phyloP scores from a whole-genome alignment of 2,888 invertebrate species.

The Ganaspis brasiliensis region DNA sequence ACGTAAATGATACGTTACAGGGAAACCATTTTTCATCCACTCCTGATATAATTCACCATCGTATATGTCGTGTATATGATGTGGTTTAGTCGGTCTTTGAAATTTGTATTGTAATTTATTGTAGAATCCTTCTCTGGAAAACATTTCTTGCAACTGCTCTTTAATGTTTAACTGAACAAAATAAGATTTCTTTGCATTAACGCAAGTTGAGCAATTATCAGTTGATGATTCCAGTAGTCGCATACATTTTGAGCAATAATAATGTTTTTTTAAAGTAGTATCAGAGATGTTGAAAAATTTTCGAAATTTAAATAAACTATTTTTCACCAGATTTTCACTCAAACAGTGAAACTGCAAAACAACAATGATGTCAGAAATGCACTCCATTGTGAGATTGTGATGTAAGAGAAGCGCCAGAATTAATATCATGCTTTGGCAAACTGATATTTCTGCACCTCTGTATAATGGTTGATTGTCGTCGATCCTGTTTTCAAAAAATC shows the following conservation, averaged over 20 bases:
- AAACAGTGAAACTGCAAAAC: constrained; percentile 44
- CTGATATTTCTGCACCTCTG: background rate
- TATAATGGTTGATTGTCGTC: background rate
- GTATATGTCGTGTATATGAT: constrained; percentile 33
- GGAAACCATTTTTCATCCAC: constrained; percentile 12
- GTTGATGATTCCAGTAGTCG: constrained; percentile 33
- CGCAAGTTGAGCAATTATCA: constrained; percentile 45
- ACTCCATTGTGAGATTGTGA: constrained; percentile 15
- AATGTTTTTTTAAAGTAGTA: constrained; percentile 42
- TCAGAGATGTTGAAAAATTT: constrained; percentile 32
- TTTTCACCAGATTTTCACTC: background rate
- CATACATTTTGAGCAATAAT: constrained; percentile 50
- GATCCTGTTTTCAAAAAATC: too few species aligned
- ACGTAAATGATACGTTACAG: constrained; percentile 31
- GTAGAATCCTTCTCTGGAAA: constrained; percentile 26
- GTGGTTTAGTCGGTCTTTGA: too few species aligned
- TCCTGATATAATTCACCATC: constrained; percentile 27
- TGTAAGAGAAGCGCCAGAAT: constrained; percentile 1
- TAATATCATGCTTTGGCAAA: background rate
- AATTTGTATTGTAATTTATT: too few species aligned
- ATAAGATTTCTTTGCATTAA: constrained; percentile 39
- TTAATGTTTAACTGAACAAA: constrained; percentile 40
- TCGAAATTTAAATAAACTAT: constrained; percentile 43
- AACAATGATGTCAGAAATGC: constrained; percentile 14
- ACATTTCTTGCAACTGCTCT: constrained; percentile 49